Evolutionary conservation across 2,113 vertebrate species (phyloP), one percentile per base, ranked within the genome.

Genomic region (Prunella fulvescens): DNA sequence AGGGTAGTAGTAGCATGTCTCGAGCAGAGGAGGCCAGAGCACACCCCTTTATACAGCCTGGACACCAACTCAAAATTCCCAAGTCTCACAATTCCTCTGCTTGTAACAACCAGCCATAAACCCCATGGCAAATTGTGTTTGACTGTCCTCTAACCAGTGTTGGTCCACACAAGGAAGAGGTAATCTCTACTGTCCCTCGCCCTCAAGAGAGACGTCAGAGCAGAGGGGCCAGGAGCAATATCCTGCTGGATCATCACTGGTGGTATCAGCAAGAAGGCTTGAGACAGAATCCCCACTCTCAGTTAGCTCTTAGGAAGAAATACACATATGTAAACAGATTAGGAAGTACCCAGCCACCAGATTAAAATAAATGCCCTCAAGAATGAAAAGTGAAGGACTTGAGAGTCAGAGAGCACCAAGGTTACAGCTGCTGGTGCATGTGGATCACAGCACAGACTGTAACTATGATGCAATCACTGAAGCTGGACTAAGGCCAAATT

Each of bases 401-500:
- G 7, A 74, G 56, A 69, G 35, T 39, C n/a, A 17, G 45, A 78
- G 62, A 81, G 74, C 3, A 39, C 33, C 19, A 20, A 74, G 45
- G 47, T 64, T 81, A 73, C 26, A 82, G 50, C 48, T 88, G 53
- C 86, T 69, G 62, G 66, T 53, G 50, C 50, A 26, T 9, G 48
- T 31, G 56, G 47, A 76, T 73, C 50, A 26, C 47, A 82, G 66
- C 29, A 69, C 3, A 83, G 71, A 22, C 88, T 78, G 54, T 26
- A 81, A 67, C 70, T 86, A 24, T 7, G 17, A 73, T 24, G 58
- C 88, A 90, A 88, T 25, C 72, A 45, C 71, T 88, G 4, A 81
- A 57, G 19, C 3, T 86, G 86, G 92, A 58, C 35, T 40, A 48
- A 51, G 14, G 80, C 94, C 94, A 93, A 78, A 86, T 78, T 90